phyloP scores from a whole-genome alignment of 2,113 vertebrate genomes.

The Pituophis catenifer region DNA sequence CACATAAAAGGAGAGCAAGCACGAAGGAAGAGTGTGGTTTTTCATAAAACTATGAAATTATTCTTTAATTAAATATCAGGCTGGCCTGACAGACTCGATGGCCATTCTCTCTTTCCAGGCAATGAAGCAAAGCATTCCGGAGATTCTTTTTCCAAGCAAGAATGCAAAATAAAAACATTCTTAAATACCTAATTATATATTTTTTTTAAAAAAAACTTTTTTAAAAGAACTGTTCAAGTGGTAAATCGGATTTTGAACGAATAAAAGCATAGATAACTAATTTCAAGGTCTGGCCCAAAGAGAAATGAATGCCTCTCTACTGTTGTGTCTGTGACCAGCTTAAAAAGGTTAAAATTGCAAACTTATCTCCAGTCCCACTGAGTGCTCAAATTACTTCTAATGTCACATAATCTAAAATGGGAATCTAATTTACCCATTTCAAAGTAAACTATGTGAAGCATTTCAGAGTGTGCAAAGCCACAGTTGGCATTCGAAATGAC shows the following conservation, averaged over 20 bases:
- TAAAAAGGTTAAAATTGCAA: neutral
- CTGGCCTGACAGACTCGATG: neutral
- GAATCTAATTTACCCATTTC: neutral
- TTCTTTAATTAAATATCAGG: slow-evolving; percentile 17
- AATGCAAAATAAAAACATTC: slow-evolving; percentile 18
- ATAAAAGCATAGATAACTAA: slow-evolving; percentile 21
- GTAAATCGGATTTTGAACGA: slow-evolving; percentile 21
- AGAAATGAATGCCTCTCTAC: neutral
- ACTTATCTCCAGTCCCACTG: neutral
- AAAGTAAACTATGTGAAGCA: neutral
- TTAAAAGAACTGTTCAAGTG: neutral
- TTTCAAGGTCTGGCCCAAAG: slow-evolving; percentile 4
- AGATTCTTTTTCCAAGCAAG: slow-evolving; percentile 6
- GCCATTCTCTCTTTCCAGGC: neutral
- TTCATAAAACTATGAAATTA: slow-evolving; percentile 1
- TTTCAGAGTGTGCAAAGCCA: neutral
- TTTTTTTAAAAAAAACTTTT: neutral
- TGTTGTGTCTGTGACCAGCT: neutral
- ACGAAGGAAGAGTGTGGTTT: neutral
- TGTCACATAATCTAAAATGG: neutral
- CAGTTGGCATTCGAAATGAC: neutral
- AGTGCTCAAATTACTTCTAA: neutral
- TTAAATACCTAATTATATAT: slow-evolving; percentile 19
- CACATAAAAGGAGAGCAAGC: neutral
- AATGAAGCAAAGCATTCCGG: slow-evolving; percentile 5